These are phyloP conservation scores for Tragulus kanchil DNA, from an alignment of 2,113 vertebrate species.

Conservation along the genomic window DNA sequence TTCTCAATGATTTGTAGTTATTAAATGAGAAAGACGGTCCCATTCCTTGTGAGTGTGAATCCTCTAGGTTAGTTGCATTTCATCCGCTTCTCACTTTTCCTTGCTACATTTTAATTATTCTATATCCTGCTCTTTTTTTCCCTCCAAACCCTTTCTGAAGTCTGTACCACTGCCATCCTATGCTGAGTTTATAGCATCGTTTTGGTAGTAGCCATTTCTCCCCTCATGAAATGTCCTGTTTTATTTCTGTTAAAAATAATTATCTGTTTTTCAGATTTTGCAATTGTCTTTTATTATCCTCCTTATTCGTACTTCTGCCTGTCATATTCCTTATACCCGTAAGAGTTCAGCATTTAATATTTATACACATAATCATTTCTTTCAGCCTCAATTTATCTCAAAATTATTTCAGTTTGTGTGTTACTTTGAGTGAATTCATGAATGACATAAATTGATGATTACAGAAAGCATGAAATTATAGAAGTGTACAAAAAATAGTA, in stretches of 20 bases:
- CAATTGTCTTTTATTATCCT: not conserved
- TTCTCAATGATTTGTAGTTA: not conserved
- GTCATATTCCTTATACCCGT: not conserved
- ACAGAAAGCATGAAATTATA: not conserved
- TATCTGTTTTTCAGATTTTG: not conserved
- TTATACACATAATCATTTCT: not conserved
- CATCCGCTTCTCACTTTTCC: not conserved
- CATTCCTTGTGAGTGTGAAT: not conserved
- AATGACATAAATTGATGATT: not conserved
- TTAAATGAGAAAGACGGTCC: not conserved
- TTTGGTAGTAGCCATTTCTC: not conserved
- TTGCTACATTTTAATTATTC: not conserved
- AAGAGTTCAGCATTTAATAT: not conserved
- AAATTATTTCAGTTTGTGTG: not conserved
- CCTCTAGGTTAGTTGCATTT: not conserved
- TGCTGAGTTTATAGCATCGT: not conserved
- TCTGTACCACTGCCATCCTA: not conserved
- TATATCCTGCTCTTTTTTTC: not conserved
- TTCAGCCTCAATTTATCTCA: not conserved
- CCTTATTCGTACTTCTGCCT: not conserved
- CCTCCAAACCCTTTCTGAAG: not conserved
- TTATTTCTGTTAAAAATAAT: not conserved
- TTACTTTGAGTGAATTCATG: not conserved
- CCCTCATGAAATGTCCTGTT: not conserved
- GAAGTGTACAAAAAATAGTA: constrained; percentile 5